These are phyloP conservation scores for Drosophila meridiana DNA, from an alignment of 2,888 invertebrate species.

Conservation along the genomic window DNA sequence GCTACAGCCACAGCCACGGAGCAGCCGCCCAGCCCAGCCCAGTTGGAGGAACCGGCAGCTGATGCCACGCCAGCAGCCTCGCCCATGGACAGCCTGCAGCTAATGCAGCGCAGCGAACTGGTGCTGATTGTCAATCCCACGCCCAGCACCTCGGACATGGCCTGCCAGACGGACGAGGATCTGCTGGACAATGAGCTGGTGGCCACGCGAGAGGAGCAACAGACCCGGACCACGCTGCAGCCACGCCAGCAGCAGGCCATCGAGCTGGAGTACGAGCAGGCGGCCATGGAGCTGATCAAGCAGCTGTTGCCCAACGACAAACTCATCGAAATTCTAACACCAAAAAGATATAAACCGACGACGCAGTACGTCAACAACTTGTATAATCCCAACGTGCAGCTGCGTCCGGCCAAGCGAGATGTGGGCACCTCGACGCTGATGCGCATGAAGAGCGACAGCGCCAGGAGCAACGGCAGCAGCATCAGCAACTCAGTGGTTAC, in stretches of 20 bases:
- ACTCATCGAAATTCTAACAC: conserved; percentile 87
- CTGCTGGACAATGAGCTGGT: conserved; percentile 81
- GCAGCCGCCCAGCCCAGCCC: conserved; percentile 17
- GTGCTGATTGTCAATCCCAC: conserved; percentile 87
- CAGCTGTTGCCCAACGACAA: conserved; percentile 88
- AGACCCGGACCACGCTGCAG: conserved; percentile 81
- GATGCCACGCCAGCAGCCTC: conserved; percentile 43
- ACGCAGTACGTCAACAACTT: conserved; percentile 84
- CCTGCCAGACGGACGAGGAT: conserved; percentile 87
- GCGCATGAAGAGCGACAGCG: conserved; percentile 66
- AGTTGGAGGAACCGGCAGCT: conserved; percentile 1
- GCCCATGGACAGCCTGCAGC: conserved; percentile 85
- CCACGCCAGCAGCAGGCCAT: conserved; percentile 89
- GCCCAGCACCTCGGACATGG: conserved; percentile 87
- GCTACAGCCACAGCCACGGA: conserved; percentile 6
- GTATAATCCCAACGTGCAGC: conserved; percentile 84
- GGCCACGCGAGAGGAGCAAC: conserved; percentile 72
- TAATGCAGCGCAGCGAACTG: conserved; percentile 88
- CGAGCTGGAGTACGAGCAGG: conserved; percentile 92
- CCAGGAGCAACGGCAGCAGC: conserved; percentile 1
- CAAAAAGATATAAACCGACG: conserved; percentile 82
- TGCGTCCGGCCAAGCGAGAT: conserved; percentile 84
- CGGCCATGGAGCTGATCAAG: conserved; percentile 88
- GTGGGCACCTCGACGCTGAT: conserved; percentile 84
- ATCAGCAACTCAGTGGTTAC: conserved; percentile 3